Conservation (phyloP, 2,113 vertebrate genomes). For the Tyto alba region DNA sequence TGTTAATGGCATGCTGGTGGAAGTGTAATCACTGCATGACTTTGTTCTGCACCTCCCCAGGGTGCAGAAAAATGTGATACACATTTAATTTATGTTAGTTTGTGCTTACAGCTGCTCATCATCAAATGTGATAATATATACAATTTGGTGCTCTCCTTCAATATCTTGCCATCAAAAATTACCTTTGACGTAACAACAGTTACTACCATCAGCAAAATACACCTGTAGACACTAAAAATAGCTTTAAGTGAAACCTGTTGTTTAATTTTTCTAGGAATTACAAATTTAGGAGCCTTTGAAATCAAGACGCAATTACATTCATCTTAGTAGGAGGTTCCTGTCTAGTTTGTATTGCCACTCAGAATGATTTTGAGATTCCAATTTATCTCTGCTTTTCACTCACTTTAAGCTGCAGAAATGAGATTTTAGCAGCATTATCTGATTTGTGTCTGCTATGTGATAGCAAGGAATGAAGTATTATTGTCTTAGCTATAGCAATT, state of each 20-base stretch:
- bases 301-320: constrained; percentile 17
- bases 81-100: constrained; percentile 65
- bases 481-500: constrained; percentile 11
- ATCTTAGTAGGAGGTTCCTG: not conserved
- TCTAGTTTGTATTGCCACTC: not conserved
- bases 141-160: constrained; percentile 40
- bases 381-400: constrained; percentile 6
- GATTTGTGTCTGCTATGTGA: not conserved
- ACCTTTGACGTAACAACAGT: constrained; percentile 31
- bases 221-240: constrained; percentile 33
- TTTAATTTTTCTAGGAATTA: constrained; percentile 32
- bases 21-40: constrained; percentile 54
- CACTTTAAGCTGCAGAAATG: not conserved
- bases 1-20: constrained; percentile 60
- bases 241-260: not conserved
- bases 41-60: constrained; percentile 47
- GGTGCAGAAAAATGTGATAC: constrained; percentile 45
- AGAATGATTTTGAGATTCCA: not conserved
- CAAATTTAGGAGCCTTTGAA: constrained; percentile 5
- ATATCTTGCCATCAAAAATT: constrained; percentile 32
- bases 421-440: constrained; percentile 28
- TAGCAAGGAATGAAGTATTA: constrained; percentile 4
- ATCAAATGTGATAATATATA: constrained; percentile 53
- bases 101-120: constrained; percentile 51
- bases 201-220: constrained; percentile 24